Evolutionary conservation across 2,888 invertebrate species (phyloP), one percentile per base, ranked within the genome.

Genomic region (Parnassius mnemosyne): DNA sequence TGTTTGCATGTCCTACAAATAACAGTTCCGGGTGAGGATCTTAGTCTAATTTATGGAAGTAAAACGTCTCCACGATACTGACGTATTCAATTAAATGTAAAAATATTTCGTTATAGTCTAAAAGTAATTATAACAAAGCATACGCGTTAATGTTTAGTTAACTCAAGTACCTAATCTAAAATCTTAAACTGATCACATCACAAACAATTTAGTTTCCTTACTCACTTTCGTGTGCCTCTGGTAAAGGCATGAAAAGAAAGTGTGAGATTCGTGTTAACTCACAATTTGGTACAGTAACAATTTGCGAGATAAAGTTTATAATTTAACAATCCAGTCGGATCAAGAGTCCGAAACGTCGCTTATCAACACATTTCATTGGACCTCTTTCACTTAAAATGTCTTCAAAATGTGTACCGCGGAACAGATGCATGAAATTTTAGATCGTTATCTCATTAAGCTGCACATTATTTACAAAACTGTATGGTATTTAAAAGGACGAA

Each of bases 231-330:
- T 56, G 34, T 49, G 41, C 3, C 10, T 56, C 49, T n/a, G 49
- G 41, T 25, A 11, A 47, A 49, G 13, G 41, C 46, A 60, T 44
- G 60, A 56, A 51, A 49, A 56, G 59, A 65, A 61, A 64, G 71
- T 73, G 72, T 75, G 67, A 71, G 73, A 72, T 74, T 74, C 68
- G 66, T 71, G 75, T 76, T 79, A 74, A 83, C 84, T 84, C 81
- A 77, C 80, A 81, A 81, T 78, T 79, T 77, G 81, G 76, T 78
- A 76, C 78, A 74, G 76, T 78, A 77, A 80, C 78, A 76, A 76
- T 64, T 66, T 69, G 57, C 64, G 66, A 80, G 81, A 84, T 85
- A 85, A 80, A 71, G 66, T 75, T 74, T 78, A 78, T 79, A 76
- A 70, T 75, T 73, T 72, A 80, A 76, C 84, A 84, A 78, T 79